Evolutionary conservation across 2,888 invertebrate species (phyloP), one percentile per base, ranked within the genome.

Genomic region (Hoplodrina blanda): DNA sequence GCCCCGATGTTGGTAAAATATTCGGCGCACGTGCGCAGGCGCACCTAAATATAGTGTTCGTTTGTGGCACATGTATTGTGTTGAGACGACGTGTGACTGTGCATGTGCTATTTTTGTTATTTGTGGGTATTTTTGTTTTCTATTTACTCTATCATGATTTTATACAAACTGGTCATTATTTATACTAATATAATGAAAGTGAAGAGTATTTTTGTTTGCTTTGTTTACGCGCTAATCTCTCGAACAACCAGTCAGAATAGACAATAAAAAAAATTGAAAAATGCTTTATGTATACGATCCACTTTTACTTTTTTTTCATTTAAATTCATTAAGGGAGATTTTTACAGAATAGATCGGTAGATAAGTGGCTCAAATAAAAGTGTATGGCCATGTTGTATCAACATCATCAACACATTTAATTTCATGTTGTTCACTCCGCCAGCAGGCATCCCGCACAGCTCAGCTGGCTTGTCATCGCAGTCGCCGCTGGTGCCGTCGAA

Each of bases 391-490:
- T n/a, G n/a, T n/a, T n/a, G n/a, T n/a, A n/a, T n/a, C n/a, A n/a
- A n/a, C n/a, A n/a, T n/a, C n/a, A n/a, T n/a, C n/a, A n/a, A n/a
- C 5, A 19, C 50, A 71, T 37, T 64, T 61, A 67, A 54, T 33
- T 62, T 46, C 11, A 72, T 19, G 7, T 5, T 56, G 1, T 17
- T 60, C 10, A 1, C 2, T 56, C 11, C 17, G 41, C 17, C 61
- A 82, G 10, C 92, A 95, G 96, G 95, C 76, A 95, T 96, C 84
- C 95, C 96, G 5, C 96, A 95, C 87, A 95, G 95, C 73, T 95
- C 96, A 1, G 91, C 94, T 0, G 94, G 93, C 0, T 85, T 95
- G 69, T 94, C 89, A 3, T 82, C 93, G 59, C 96, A 94, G 89
- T 90, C 93, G 0, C 95, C 96, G 4, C 89, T 96, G 52, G 96